phyloP scores from a whole-genome alignment of 2,888 invertebrate species.

The Eudemis profundana region DNA sequence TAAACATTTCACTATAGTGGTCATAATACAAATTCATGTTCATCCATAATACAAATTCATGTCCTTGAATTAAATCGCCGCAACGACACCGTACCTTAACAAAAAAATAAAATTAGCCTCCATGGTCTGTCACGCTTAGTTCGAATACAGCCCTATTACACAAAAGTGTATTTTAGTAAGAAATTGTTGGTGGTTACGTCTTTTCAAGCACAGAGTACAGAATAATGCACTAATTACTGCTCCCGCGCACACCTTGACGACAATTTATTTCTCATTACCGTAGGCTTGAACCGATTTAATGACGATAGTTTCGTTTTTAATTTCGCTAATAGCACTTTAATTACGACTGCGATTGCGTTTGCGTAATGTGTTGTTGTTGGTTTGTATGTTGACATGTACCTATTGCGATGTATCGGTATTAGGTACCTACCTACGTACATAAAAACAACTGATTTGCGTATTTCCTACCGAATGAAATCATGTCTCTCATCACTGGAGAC shows the following conservation, averaged over 20 bases:
- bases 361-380: slow-evolving; percentile 7
- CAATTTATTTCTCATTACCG: slow-evolving; percentile 84
- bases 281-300: slow-evolving; percentile 63
- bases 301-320: slow-evolving; percentile 82
- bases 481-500: no score
- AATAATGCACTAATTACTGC: slow-evolving; percentile 71
- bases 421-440: no score
- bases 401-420: slow-evolving; percentile 11
- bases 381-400: slow-evolving; percentile 13
- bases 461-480: no score
- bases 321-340: slow-evolving; percentile 84
- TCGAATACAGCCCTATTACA: slow-evolving; percentile 52
- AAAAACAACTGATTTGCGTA: background rate
- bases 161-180: slow-evolving; percentile 55
- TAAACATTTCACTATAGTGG: background rate
- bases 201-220: background rate
- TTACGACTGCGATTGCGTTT: slow-evolving; percentile 55
- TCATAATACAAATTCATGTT: no score
- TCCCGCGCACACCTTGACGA: slow-evolving; percentile 66
- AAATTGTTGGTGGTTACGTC: slow-evolving; percentile 46
- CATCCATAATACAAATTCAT: no score
- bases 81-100: slow-evolving; percentile 57
- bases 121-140: slow-evolving; percentile 72
- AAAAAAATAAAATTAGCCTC: slow-evolving; percentile 59
- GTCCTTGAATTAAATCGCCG: background rate